Evolutionary conservation across 2,888 invertebrate species (phyloP), one percentile per base, ranked within the genome.

Genomic region (Thalpophila matura): DNA sequence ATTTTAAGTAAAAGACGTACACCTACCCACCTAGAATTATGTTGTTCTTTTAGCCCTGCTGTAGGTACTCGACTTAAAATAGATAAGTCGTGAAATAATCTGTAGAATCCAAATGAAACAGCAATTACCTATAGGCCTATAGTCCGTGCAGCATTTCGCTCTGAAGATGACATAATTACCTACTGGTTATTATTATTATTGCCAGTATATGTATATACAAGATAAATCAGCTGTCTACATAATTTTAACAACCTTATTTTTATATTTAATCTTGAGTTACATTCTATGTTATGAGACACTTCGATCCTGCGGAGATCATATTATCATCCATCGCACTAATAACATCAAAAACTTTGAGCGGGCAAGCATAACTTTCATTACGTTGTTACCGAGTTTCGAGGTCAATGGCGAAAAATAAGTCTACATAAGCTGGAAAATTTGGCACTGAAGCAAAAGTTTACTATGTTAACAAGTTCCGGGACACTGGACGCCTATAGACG

Each of bases 351-450:
- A 69, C 42, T 64, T 60, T 50, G 26, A 16, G 38, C 40, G 29
- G 24, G 20, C 47, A 62, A 61, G 58, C 43, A 18, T 35, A 74
- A 76, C 60, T 74, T 78, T 56, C 51, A 56, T 54, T 49, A 77
- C 49, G 35, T 46, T 63, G 58, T 71, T 74, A 61, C 42, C 3
- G 37, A 66, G 63, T 76, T 74, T 66, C 37, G 50, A 56, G 74
- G 78, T 70, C 65, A 75, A 62, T 74, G 57, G 29, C 50, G 50
- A 40, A 61, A 62, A 61, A 59, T 57, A 65, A 55, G 65, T 47
- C 47, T 18, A 33, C 26, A 18, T 37, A 61, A 29, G 22, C n/a
- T 29, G 20, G 55, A 51, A 54, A 45, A 46, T 10, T 45, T 57
- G 47, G 42, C 50, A 12, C 10, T 49, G 35, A 58, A n/a, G n/a